These are phyloP conservation scores for western clawed frog (Xenopus tropicalis) DNA, from an alignment of 2,113 vertebrate genomes.

Conservation along the genomic window UCB_Xtro_10.0 CM004445.2:74526001-74526500, in stretches of 20 bases:
- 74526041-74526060: too few species aligned
- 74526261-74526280: not conserved
- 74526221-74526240: not conserved
- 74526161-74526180: too few species aligned
- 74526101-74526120: too few species aligned
- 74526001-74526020: too few species aligned
- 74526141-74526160: too few species aligned
- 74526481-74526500: slow-evolving; percentile 32
- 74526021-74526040: too few species aligned
- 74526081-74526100: too few species aligned
- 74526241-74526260: not conserved
- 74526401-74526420: slow-evolving; percentile 28
- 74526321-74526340: not conserved
- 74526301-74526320: not conserved
- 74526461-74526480: slow-evolving; percentile 32
- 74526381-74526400: slow-evolving; percentile 32
- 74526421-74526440: slow-evolving; percentile 34
- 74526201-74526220: too few species aligned
- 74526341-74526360: slow-evolving; percentile 13
- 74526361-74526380: slow-evolving; percentile 12
- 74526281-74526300: slow-evolving; percentile 14
- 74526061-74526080: too few species aligned
- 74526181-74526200: too few species aligned
- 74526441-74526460: slow-evolving; percentile 43
- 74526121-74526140: too few species aligned